Base-by-base conservation (phyloP, 2,888 invertebrate genomes). In the Alentia gelatinosa region DNA sequence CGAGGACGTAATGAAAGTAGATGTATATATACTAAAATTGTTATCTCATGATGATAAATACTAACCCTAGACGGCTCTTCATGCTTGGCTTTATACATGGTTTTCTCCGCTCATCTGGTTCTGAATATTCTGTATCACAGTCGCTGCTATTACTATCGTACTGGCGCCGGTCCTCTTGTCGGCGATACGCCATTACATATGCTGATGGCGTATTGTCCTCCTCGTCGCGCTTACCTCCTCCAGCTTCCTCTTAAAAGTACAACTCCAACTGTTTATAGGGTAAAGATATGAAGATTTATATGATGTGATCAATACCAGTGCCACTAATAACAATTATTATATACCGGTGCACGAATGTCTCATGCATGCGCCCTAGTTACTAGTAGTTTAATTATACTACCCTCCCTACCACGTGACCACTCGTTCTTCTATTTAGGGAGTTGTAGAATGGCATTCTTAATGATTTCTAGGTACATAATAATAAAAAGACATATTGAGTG, bases 81-180 rank as follows among this genome's bases (percentile, higher is more conserved):
- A 74, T 90, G 79, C 83, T 74, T 3, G 90, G 89, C 68, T 93
- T 93, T 42, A 93, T 92, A 90, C 93, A 93, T 74, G 92, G 91
- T 79, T 92, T 92, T 23, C 92, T 74, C 39, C 91, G 91, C 50
- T 93, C 93, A 35, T 93, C 93, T 37, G 93, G 91, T 79, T 93
- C 93, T 23, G 93, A 93, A 68, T 91, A 93, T 89, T 93, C 93
- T 39, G 93, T 93, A 90, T 93, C 93, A 40, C 92, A 86, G 89
- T 93, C 93, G 40, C 93, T 93, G 89, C 93, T 93, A 90, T 93
- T 93, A 88, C 92, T 93, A 74, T 91, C 91, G 86, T 93, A 93
- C 84, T 92, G 92, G 35, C 93, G 47, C 26, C 92, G 92, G 84
- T 91, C 92, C n/a, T 90, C 91, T 23, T 90, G 91, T 12, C 93